Percentiles rank a stretch among this genome's conserved stretches.
These are phyloP conservation scores for Ameiurus melas DNA, from an alignment of 2,113 vertebrate species.

Conservation along the genomic window DNA sequence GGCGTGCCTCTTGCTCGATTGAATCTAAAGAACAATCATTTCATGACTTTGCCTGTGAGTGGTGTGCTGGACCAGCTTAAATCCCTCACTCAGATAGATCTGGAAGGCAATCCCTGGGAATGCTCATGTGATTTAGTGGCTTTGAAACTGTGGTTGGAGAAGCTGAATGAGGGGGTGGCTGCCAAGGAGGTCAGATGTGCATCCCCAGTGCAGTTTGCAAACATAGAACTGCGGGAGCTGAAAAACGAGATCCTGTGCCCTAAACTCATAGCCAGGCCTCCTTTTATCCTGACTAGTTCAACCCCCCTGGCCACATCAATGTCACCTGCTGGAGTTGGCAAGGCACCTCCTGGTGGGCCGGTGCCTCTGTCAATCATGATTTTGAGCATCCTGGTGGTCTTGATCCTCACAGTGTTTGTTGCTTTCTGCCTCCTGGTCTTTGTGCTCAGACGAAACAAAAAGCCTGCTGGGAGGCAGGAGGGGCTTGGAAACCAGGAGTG, in stretches of 20 bases:
- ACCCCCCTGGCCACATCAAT: constrained; percentile 78
- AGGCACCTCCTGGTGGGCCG: constrained; percentile 89
- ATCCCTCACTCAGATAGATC: constrained; percentile 91
- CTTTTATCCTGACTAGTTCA: constrained; percentile 81
- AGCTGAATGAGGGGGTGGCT: constrained; percentile 86
- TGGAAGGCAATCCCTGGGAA: constrained; percentile 98
- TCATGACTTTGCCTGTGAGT: constrained; percentile 97
- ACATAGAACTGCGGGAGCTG: constrained; percentile 88
- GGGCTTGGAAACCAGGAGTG: constrained; percentile 89
- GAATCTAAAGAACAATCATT: constrained; percentile 97
- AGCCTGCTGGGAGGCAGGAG: constrained; percentile 86
- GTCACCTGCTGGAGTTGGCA: constrained; percentile 83
- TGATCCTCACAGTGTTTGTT: constrained; percentile 96
- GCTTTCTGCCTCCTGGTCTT: constrained; percentile 97
- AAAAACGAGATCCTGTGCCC: constrained; percentile 97
- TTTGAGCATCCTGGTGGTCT: constrained; percentile 93
- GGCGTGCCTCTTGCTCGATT: constrained; percentile 90
- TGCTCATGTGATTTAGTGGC: constrained; percentile 96
- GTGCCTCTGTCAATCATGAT: constrained; percentile 97
- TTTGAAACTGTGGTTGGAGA: constrained; percentile 95
- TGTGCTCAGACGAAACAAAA: constrained; percentile 93
- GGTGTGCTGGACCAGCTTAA: constrained; percentile 94
- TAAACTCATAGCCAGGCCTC: constrained; percentile 88
- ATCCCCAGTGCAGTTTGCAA: constrained; percentile 93
- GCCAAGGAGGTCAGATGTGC: constrained; percentile 91